Percentiles rank a stretch among this genome's conserved stretches.
phyloP scores from a whole-genome alignment of 2,888 invertebrate species.

The Drosophila setosimentum region DNA sequence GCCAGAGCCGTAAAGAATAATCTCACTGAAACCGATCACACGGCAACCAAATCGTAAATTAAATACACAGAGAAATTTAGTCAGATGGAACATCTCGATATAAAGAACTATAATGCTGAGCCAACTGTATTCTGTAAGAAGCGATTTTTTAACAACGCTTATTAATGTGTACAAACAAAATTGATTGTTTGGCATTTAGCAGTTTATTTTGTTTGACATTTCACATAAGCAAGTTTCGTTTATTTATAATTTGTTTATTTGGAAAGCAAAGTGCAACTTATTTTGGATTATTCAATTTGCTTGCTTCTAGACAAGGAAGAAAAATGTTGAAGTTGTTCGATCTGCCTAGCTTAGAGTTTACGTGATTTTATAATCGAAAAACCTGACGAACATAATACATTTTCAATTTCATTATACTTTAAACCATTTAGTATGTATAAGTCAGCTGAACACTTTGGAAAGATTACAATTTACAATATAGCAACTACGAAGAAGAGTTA shows the following conservation, averaged over 20 bases:
- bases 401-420: constrained; percentile 15
- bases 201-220: constrained; percentile 1
- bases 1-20: constrained; percentile 16
- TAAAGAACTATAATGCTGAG: neutral
- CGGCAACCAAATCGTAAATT: constrained; percentile 42
- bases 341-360: constrained; percentile 20
- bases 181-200: neutral
- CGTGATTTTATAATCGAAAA: constrained; percentile 12
- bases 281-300: neutral
- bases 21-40: constrained; percentile 28
- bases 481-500: constrained; percentile 54
- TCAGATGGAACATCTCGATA: constrained; percentile 31
- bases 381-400: constrained; percentile 52
- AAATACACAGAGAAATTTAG: constrained; percentile 40
- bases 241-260: neutral
- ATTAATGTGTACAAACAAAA: constrained; percentile 3
- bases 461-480: constrained; percentile 54
- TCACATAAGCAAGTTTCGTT: constrained; percentile 4
- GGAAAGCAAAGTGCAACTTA: constrained; percentile 22
- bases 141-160: neutral
- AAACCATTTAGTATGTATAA: constrained; percentile 5
- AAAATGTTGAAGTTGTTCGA: constrained; percentile 6
- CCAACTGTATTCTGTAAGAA: constrained; percentile 11
- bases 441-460: constrained; percentile 38
- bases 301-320: constrained; percentile 3